Base-by-base conservation (phyloP, 2,113 vertebrate species). In the Pao palembangensis region DNA sequence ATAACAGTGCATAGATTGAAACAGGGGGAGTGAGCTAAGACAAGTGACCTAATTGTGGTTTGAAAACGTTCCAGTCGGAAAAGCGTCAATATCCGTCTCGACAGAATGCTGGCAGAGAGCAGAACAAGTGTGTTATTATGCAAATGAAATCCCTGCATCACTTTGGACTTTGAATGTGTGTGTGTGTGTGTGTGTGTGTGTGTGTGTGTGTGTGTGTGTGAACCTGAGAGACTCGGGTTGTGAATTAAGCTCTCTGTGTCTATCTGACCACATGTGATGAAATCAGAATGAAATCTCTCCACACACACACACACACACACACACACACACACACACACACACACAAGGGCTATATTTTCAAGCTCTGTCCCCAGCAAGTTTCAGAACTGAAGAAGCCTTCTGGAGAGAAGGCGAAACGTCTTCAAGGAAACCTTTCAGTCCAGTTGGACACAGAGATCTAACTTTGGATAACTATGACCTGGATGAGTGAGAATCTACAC, bases 251-350 rank as follows among this genome's bases (percentile, higher is more conserved):
- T 82, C 62, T 69, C 62, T 67, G 18, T 46, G 55, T 74, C 71
- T 74, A 67, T 76, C 61, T 74, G 76, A 77, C 70, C 64, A 60
- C 69, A 69, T 67, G 64, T 87, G 81, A 84, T 81, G 79, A 81
- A 82, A 85, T 83, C 73, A n/a, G n/a, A n/a, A n/a, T n/a, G n/a
- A n/a, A n/a, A n/a, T n/a, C n/a, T n/a, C n/a, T n/a, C n/a, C n/a
- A n/a, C n/a, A n/a, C n/a, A n/a, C n/a, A n/a, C n/a, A n/a, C n/a
- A n/a, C n/a, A n/a, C n/a, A n/a, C n/a, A n/a, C n/a, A n/a, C n/a
- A n/a, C n/a, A n/a, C n/a, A n/a, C n/a, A n/a, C n/a, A n/a, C n/a
- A n/a, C n/a, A n/a, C n/a, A n/a, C n/a, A n/a, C n/a, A n/a, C n/a
- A n/a, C n/a, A n/a, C n/a, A n/a, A n/a, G n/a, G n/a, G n/a, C n/a